Conservation (phyloP, 2,888 invertebrate genomes). For the Drosophila quinaria region DNA sequence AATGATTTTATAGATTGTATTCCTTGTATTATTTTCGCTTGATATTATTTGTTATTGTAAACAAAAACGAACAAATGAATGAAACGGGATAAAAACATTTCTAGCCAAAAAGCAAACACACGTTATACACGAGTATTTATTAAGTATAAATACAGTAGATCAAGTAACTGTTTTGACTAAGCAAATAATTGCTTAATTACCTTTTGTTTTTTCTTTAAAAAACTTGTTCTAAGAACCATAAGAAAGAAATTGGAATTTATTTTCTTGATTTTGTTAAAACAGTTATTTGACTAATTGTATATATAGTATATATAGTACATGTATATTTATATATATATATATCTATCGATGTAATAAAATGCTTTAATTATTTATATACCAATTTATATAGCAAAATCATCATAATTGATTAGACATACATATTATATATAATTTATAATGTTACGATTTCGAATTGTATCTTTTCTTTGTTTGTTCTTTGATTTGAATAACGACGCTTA, state of each 20-base stretch:
- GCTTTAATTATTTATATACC: too few species aligned
- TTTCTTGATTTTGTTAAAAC: not conserved
- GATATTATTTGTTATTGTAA: constrained; percentile 55
- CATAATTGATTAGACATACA: constrained; percentile 36
- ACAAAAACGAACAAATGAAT: constrained; percentile 34
- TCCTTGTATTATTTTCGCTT: constrained; percentile 42
- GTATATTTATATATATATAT: constrained; percentile 24
- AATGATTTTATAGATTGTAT: constrained; percentile 36
- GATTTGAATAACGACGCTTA: constrained; percentile 66
- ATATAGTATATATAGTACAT: constrained; percentile 12
- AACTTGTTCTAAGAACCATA: not conserved
- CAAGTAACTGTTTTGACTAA: constrained; percentile 1
- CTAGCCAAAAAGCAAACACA: constrained; percentile 46
- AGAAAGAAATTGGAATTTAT: not conserved
- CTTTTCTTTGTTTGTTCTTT: constrained; percentile 75
- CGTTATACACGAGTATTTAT: constrained; percentile 39
- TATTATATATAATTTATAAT: constrained; percentile 61
- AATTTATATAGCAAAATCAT: constrained; percentile 14
- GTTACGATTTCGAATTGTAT: constrained; percentile 69
- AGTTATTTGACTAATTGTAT: constrained; percentile 3
- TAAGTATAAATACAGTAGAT: constrained; percentile 11
- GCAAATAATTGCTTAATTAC: not conserved
- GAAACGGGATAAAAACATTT: constrained; percentile 9
- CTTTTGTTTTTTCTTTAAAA: too few species aligned
- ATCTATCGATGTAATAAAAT: constrained; percentile 51